Conservation (phyloP, 2,888 invertebrate genomes). For the Arenicola marina region DNA sequence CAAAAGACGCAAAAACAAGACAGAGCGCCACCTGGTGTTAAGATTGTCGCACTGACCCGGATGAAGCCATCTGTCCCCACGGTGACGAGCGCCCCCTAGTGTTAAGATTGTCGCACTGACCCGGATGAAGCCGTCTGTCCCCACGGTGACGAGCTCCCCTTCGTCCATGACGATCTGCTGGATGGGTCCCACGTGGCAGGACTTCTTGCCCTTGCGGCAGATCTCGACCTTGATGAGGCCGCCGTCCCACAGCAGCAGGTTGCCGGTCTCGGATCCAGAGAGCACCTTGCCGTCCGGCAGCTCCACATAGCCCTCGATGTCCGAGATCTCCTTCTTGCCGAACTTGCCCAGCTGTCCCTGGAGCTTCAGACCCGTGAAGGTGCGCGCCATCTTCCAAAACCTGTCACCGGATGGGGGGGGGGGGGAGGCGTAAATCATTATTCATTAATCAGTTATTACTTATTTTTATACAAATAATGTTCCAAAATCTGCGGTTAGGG, state of each 20-base stretch:
- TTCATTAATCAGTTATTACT: no score
- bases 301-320: slow-evolving; percentile 81
- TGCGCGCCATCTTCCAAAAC: slow-evolving; percentile 91
- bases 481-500: no score
- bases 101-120: slow-evolving; percentile 38
- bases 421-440: no score
- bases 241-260: slow-evolving; percentile 88
- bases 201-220: slow-evolving; percentile 64
- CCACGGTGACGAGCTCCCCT: slow-evolving; percentile 67
- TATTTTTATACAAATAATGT: no score
- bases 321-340: slow-evolving; percentile 89
- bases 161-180: slow-evolving; percentile 68
- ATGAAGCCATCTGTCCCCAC: slow-evolving; percentile 64
- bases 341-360: slow-evolving; percentile 87
- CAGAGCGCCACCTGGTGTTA: neutral
- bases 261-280: slow-evolving; percentile 89
- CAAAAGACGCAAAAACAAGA: no score
- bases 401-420: no score
- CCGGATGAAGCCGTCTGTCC: slow-evolving; percentile 61
- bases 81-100: slow-evolving; percentile 56
- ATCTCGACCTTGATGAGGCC: slow-evolving; percentile 77
- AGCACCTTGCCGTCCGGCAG: slow-evolving; percentile 90
- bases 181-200: slow-evolving; percentile 78
- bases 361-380: slow-evolving; percentile 88
- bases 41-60: slow-evolving; percentile 42